Evolutionary conservation across 2,888 invertebrate species (phyloP), one percentile per base, ranked within the genome.

Genomic region (Nasonovia ribisnigri): DNA sequence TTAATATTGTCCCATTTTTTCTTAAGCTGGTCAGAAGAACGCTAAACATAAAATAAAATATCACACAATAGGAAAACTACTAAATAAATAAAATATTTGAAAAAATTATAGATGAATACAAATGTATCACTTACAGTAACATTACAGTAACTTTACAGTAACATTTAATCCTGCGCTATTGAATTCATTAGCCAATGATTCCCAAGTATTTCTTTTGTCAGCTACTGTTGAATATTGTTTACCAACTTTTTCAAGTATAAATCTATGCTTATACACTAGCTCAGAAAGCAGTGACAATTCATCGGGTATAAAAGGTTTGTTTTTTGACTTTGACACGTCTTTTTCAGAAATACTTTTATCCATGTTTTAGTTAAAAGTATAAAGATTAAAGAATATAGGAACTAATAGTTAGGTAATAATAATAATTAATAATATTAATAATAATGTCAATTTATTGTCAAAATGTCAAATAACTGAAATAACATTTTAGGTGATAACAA

Each of bases 261-360:
- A 84, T 24, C 84, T 84, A 26, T 43, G 84, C 26, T 84, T 84
- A 43, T 84, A 84, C 1, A 43, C 84, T 84, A 84, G 84, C 24
- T 84, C 84, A 42, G 84, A 84, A 84, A 84, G 84, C 0, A 84
- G 43, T 84, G 84, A 43, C 84, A 84, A 84, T 84, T 84, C 26
- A 84, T 84, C 84, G 36, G 84, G 84, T 84, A 84, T 84, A 84
- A 84, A 84, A 24, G 43, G 84, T 84, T 84, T 43, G n/a, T n/a
- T 84, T 84, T 84, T 84, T 43, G 43, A 24, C 43, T 84, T 84
- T 24, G 84, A 43, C 36, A 84, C 36, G 43, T 84, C 8, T 42
- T 84, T 42, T 84, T 42, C 84, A 84, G 24, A 24, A 84, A 42
- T 84, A 84, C 84, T 84, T 84, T 20, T 84, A 84, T 84, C 43